Evolutionary conservation across 1,140 invertebrate genomes (phyloP).

Genomic region (Drosophila bocki): DNA sequence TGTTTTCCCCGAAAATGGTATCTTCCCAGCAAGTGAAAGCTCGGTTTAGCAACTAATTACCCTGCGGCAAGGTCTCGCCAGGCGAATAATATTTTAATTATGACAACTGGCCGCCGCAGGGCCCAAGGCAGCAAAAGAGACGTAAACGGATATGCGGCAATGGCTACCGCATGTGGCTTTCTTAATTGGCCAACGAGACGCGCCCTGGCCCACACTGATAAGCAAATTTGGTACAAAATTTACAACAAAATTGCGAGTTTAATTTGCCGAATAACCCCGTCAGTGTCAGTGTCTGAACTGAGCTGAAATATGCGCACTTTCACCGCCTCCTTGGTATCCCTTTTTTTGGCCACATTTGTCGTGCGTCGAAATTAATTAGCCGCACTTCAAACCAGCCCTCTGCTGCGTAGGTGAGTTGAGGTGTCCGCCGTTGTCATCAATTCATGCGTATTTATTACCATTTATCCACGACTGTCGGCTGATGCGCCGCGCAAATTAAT

Average conservation of each 20-base stretch:
- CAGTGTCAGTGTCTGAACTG: constrained; percentile 30
- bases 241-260: constrained; percentile 66
- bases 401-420: constrained; percentile 46
- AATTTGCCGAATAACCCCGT: constrained; percentile 54
- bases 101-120: constrained; percentile 53
- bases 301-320: constrained; percentile 77
- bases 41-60: constrained; percentile 47
- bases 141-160: constrained; percentile 58
- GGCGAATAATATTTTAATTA: constrained; percentile 71
- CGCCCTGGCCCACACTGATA: constrained; percentile 50
- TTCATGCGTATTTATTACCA: constrained; percentile 75
- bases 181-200: constrained; percentile 64
- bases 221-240: constrained; percentile 72
- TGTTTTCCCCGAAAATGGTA: not conserved
- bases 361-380: constrained; percentile 82
- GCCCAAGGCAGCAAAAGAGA: constrained; percentile 10
- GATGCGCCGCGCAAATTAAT: constrained; percentile 58
- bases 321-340: constrained; percentile 61
- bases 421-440: constrained; percentile 68
- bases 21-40: constrained; percentile 58
- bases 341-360: constrained; percentile 52
- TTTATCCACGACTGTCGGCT: constrained; percentile 57
- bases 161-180: constrained; percentile 74
- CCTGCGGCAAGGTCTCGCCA: constrained; percentile 32
- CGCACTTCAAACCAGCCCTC: constrained; percentile 40